phyloP scores from a whole-genome alignment of 2,797 vertebrate genomes.

The Epinephelus coioides region DNA sequence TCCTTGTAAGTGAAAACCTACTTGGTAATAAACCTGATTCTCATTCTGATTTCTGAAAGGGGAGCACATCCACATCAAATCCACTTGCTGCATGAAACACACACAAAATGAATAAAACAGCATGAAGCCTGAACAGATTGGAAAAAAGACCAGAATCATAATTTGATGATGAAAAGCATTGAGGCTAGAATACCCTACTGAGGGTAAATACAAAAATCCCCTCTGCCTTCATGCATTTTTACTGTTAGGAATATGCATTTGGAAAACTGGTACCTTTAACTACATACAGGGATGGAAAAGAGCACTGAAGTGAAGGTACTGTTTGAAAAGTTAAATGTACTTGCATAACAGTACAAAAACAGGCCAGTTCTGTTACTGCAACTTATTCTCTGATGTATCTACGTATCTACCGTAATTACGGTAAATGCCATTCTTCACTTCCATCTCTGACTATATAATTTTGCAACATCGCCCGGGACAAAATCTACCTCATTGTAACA shows the following conservation, averaged over 20 bases:
- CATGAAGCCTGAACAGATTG: conserved; percentile 41
- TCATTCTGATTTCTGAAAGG: neutral
- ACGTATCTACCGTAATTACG: too few relatives aligned
- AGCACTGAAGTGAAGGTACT: neutral
- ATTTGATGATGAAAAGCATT: conserved; percentile 51
- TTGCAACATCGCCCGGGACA: neutral
- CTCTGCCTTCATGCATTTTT: conserved; percentile 12
- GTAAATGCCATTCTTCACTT: neutral
- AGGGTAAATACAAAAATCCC: conserved; percentile 15
- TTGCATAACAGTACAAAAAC: neutral
- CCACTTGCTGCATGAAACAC: conserved; percentile 34
- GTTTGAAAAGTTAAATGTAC: neutral
- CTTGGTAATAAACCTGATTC: too few relatives aligned
- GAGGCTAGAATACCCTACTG: conserved; percentile 4
- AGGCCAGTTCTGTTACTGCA: too few relatives aligned
- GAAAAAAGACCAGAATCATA: conserved; percentile 54
- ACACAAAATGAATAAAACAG: conserved; percentile 57
- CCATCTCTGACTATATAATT: neutral
- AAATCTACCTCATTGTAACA: neutral
- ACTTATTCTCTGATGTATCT: too few relatives aligned
- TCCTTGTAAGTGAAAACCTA: too few relatives aligned
- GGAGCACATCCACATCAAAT: conserved; percentile 38
- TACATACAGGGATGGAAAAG: neutral
- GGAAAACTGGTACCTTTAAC: conserved; percentile 11
- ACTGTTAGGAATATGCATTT: neutral